Evolutionary conservation across 2,113 vertebrate species (phyloP).

Genomic region (Microcebus ravelobensis): DNA sequence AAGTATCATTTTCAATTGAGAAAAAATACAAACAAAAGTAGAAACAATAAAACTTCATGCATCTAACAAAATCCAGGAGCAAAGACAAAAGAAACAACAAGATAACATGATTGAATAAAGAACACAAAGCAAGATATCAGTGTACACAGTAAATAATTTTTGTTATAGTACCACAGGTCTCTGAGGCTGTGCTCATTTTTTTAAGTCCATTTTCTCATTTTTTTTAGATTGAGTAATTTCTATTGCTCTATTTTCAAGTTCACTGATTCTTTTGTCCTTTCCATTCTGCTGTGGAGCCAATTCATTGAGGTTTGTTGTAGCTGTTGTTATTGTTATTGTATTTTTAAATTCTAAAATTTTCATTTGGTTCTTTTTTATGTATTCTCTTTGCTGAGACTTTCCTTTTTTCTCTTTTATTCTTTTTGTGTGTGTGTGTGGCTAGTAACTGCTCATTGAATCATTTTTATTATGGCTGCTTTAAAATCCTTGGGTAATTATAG

Average conservation of each 20-base stretch:
- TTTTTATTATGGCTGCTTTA: not conserved
- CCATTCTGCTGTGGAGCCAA: not conserved
- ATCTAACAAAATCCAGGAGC: not conserved
- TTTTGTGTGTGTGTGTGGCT: no score
- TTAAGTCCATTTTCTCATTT: not conserved
- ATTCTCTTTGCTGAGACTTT: not conserved
- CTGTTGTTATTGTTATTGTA: not conserved
- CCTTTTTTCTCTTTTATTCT: not conserved
- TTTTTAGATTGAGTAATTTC: not conserved
- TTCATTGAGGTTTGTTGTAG: not conserved
- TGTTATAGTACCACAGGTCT: not conserved
- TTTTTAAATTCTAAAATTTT: not conserved
- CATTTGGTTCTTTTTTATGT: not conserved
- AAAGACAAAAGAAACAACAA: not conserved
- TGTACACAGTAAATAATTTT: not conserved
- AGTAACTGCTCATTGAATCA: not conserved
- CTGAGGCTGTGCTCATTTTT: not conserved
- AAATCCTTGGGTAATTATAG: not conserved
- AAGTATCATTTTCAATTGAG: not conserved
- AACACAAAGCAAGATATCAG: not conserved
- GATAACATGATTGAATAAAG: not conserved
- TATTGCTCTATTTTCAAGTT: not conserved
- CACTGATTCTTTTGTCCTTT: not conserved
- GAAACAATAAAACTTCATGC: not conserved
- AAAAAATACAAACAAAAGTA: not conserved